Evolutionary conservation across 2,888 invertebrate genomes (phyloP).

Genomic region (Heteromyza rotundicornis): DNA sequence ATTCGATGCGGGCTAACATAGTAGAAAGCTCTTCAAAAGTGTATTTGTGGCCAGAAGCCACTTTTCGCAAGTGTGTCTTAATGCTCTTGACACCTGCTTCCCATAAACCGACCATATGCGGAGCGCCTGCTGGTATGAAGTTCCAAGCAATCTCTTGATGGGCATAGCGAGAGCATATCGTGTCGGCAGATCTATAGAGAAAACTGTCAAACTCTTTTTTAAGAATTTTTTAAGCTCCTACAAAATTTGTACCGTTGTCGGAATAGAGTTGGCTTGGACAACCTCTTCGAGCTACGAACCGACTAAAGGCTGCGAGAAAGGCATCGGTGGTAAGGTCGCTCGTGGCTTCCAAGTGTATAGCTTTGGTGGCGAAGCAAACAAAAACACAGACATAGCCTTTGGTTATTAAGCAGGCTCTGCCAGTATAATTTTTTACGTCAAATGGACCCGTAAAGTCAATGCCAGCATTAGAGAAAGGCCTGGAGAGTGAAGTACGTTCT

Average conservation of each 20-base stretch:
- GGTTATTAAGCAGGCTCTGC: slow-evolving; percentile 21
- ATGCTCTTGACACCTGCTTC: slow-evolving; percentile 8
- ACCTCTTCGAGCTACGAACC: slow-evolving; percentile 25
- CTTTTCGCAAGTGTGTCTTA: slow-evolving; percentile 13
- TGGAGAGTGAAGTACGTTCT: not conserved
- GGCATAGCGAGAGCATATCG: not conserved
- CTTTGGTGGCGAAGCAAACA: slow-evolving; percentile 27
- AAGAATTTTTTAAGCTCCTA: slow-evolving; percentile 3
- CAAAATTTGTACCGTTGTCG: slow-evolving; percentile 25
- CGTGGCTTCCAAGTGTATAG: slow-evolving; percentile 25
- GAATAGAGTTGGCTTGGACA: slow-evolving; percentile 24
- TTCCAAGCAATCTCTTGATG: not conserved
- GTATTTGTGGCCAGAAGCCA: not conserved
- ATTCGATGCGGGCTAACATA: not conserved
- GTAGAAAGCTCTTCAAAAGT: slow-evolving; percentile 18
- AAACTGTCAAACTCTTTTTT: not conserved
- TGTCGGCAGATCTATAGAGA: not conserved
- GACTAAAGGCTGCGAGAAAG: slow-evolving; percentile 28
- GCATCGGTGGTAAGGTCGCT: slow-evolving; percentile 22
- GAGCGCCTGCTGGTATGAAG: slow-evolving; percentile 8
- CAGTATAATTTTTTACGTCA: slow-evolving; percentile 25
- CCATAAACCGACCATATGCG: slow-evolving; percentile 9
- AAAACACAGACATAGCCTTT: slow-evolving; percentile 30
- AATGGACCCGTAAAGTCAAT: slow-evolving; percentile 30
- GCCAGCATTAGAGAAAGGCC: slow-evolving; percentile 23